A percentile compares a stretch with the other conserved stretches of the same genome.
Evolutionary conservation across 2,113 vertebrate genomes (phyloP).

Genomic region (Strix uralensis): DNA sequence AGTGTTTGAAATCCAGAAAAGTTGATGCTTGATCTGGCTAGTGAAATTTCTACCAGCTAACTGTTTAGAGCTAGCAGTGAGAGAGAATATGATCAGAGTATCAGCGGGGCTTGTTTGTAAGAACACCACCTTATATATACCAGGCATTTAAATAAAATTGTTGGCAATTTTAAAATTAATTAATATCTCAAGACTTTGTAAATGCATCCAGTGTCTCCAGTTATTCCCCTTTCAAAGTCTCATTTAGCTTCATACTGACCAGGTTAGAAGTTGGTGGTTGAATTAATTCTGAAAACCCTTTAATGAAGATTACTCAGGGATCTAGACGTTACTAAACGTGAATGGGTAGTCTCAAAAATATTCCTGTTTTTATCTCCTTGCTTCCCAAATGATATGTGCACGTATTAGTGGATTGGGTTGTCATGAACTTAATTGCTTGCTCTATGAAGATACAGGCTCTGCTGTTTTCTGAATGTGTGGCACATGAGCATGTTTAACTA

Average conservation of each 20-base stretch:
- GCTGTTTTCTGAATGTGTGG: background rate
- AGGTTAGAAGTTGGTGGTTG: background rate
- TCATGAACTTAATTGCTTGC: background rate
- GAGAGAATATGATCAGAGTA: background rate
- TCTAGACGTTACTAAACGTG: background rate
- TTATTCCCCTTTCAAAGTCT: background rate
- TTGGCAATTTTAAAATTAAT: background rate
- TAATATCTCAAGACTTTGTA: background rate
- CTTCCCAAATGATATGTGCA: background rate
- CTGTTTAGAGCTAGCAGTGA: background rate
- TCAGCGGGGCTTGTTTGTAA: background rate
- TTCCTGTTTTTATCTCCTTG: background rate
- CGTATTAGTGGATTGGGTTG: background rate
- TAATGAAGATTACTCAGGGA: background rate
- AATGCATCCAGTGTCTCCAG: background rate
- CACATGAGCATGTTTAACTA: slow-evolving; percentile 20
- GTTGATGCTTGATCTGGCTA: background rate
- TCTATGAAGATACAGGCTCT: background rate
- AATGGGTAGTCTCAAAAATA: background rate
- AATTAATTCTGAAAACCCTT: background rate
- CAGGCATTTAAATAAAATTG: background rate
- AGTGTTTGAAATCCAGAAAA: background rate
- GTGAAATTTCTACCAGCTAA: background rate
- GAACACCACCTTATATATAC: background rate
- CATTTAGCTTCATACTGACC: background rate